Evolutionary conservation across 2,797 vertebrate species (phyloP), one percentile per base, ranked within the genome.

Genomic region (Enteromius trimaculatus): DNA sequence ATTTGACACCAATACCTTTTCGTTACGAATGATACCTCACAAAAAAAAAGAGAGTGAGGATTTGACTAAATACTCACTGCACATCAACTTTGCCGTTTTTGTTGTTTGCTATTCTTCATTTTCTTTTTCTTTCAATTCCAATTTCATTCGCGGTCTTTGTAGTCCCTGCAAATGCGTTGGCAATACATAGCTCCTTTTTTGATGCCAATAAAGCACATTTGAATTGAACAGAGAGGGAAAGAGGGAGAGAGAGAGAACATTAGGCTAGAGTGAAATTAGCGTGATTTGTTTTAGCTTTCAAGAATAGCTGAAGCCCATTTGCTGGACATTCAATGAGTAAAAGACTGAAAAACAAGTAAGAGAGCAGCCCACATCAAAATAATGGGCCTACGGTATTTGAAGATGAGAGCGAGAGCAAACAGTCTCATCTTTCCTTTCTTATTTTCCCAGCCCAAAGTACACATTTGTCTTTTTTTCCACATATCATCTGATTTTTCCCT

Each of bases 271-370:
- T 82, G 78, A 80, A 87, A 87, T 85, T 84, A 79, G 80, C 83
- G 85, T 89, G 83, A 87, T 89, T 89, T 86, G 88, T 87, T 83
- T 87, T 69, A 79, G 86, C 87, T 88, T 86, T 88, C 81, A 86
- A 83, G 84, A 86, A 86, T 84, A 88, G 87, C 85, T 51, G 68
- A 86, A 80, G 79, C 81, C 85, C 88, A 88, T 88, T 89, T 87
- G 85, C 79, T 85, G 80, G 86, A 83, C 79, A 19, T 66, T 60
- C 78, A 85, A 58, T 80, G 77, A 88, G 81, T 84, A 84, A 87
- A 89, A 80, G 72, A 47, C 84, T 86, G 77, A 87, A 89, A 85
- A 88, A 82, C 76, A 64, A 68, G 66, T 49, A 81, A 29, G 14
- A 85, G 72, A 88, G 66, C n/a, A 82, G 37, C 74, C 85, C 60